phyloP scores from a whole-genome alignment of 2,888 invertebrate genomes.

The Caenorhabditis japonica region DNA sequence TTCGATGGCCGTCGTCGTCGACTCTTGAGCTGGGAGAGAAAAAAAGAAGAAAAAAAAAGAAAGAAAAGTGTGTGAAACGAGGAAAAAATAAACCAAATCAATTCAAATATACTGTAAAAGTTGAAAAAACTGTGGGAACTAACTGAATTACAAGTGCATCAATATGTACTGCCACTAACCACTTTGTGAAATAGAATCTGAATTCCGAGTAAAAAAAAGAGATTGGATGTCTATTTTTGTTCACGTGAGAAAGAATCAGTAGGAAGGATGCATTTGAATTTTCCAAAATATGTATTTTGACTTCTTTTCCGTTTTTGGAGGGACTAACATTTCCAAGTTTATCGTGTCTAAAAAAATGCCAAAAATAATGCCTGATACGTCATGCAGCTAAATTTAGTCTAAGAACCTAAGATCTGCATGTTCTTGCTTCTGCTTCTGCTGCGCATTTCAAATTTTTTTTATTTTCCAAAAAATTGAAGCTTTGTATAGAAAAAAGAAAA shows the following conservation, averaged over 20 bases:
- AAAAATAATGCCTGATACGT: too few species aligned
- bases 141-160: constrained; percentile 1
- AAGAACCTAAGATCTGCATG: too few species aligned
- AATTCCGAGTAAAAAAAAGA: constrained; percentile 12
- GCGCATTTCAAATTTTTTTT: too few species aligned
- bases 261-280: constrained; percentile 7
- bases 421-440: too few species aligned
- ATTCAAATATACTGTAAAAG: not conserved
- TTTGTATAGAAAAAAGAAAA: too few species aligned
- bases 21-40: constrained; percentile 13
- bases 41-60: not conserved
- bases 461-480: too few species aligned
- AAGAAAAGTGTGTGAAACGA: too few species aligned
- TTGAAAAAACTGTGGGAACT: constrained; percentile 6
- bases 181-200: constrained; percentile 1
- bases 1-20: constrained; percentile 24
- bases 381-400: too few species aligned
- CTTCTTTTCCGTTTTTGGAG: too few species aligned
- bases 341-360: too few species aligned
- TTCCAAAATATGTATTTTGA: not conserved
- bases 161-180: not conserved
- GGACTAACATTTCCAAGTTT: too few species aligned
- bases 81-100: too few species aligned
- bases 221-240: constrained; percentile 28
- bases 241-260: constrained; percentile 19